Conservation (phyloP, 2,888 invertebrate species). For the Oasisia sp. region DNA sequence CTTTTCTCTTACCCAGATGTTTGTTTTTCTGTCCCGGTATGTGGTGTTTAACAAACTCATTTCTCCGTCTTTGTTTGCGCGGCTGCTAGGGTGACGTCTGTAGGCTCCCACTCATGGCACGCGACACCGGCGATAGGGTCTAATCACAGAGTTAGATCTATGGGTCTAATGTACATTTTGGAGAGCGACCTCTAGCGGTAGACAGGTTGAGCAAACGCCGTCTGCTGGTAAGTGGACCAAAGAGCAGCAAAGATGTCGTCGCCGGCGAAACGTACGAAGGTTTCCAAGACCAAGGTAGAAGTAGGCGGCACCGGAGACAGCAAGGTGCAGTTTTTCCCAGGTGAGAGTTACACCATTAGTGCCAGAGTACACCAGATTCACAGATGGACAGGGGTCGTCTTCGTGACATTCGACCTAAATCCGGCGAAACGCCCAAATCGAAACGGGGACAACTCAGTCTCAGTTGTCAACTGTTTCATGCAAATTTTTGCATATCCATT, state of each 20-base stretch:
- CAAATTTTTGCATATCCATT: too few species aligned
- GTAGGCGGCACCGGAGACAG: neutral
- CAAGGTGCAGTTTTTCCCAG: neutral
- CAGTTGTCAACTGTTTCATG: too few species aligned
- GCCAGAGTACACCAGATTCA: neutral
- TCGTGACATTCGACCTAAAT: neutral
- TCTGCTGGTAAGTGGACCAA: neutral
- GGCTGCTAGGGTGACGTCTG: too few species aligned
- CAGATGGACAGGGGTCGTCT: neutral
- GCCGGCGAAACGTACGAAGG: neutral
- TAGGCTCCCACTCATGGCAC: too few species aligned
- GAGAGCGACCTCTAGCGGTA: neutral
- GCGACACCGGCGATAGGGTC: too few species aligned
- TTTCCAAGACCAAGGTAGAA: neutral
- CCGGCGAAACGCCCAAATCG: neutral
- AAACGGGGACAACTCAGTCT: neutral
- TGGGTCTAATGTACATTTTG: neutral
- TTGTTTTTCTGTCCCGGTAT: too few species aligned
- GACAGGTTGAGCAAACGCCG: neutral
- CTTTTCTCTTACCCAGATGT: too few species aligned
- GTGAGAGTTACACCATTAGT: neutral
- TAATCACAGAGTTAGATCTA: too few species aligned
- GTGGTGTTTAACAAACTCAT: too few species aligned
- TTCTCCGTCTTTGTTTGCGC: too few species aligned
- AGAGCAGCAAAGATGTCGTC: neutral